Conservation (phyloP, 2,113 vertebrate species). For the Indicator maculatus region DNA sequence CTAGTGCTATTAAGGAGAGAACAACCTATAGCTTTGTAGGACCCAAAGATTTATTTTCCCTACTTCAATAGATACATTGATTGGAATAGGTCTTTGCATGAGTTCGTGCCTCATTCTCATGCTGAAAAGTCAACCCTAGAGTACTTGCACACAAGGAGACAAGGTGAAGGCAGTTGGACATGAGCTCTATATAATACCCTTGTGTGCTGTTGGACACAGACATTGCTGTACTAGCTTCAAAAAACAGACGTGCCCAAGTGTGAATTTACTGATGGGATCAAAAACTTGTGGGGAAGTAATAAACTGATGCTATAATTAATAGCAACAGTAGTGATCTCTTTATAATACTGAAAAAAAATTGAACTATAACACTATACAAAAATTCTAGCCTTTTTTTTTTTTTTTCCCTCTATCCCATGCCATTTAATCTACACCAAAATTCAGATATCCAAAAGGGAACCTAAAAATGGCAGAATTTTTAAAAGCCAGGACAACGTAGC, state of each 20-base stretch:
- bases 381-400: neutral
- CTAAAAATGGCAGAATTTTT: neutral
- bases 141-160: neutral
- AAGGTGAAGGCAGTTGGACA: neutral
- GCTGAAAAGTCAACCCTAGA: neutral
- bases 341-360: neutral
- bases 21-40: neutral
- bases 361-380: neutral
- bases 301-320: neutral
- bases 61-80: neutral
- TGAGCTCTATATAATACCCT: neutral
- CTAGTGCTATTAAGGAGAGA: neutral
- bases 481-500: neutral
- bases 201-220: neutral
- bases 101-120: neutral
- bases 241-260: neutral
- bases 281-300: neutral
- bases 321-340: neutral
- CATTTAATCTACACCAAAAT: neutral
- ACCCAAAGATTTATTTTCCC: neutral
- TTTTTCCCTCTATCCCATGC: neutral
- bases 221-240: neutral
- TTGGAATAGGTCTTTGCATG: neutral
- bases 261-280: neutral
- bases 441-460: neutral